phyloP scores from a whole-genome alignment of 2,888 invertebrate genomes.

The Trissolcus japonicus region DNA sequence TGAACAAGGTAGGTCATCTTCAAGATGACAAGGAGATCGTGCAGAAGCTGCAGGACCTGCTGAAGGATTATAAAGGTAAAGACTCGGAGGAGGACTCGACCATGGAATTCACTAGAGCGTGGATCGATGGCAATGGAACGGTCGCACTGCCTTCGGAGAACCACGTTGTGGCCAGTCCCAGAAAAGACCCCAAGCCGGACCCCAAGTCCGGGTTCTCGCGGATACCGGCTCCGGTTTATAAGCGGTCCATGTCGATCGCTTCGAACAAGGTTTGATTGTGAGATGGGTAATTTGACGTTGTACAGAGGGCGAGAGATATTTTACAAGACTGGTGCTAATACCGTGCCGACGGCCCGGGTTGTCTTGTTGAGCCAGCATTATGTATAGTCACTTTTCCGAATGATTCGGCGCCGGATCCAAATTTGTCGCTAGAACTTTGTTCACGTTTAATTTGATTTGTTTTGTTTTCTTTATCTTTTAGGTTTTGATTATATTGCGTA shows the following conservation, averaged over 20 bases:
- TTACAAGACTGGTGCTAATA: conserved; percentile 57
- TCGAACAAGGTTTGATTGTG: conserved; percentile 70
- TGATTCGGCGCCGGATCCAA: conserved; percentile 23
- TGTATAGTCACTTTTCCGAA: conserved; percentile 45
- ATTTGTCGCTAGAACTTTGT: conserved; percentile 23
- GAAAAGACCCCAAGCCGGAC: conserved; percentile 78
- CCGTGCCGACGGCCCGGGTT: conserved; percentile 51
- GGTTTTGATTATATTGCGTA: neutral
- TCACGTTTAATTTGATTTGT: neutral
- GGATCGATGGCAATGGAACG: conserved; percentile 85
- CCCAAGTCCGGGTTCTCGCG: conserved; percentile 75
- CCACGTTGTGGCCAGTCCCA: conserved; percentile 76
- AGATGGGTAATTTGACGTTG: conserved; percentile 7
- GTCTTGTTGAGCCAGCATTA: conserved; percentile 51
- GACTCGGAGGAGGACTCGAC: conserved; percentile 74
- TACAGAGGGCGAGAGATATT: conserved; percentile 35
- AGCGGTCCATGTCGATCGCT: conserved; percentile 71
- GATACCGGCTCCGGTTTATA: conserved; percentile 78
- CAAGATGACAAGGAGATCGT: conserved; percentile 86
- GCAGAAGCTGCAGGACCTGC: conserved; percentile 84
- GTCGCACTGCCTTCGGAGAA: conserved; percentile 75
- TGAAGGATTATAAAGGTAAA: conserved; percentile 79
- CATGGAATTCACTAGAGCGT: conserved; percentile 84
- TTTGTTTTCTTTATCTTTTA: neutral
- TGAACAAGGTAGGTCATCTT: conserved; percentile 83